Evolutionary conservation across 2,888 invertebrate genomes (phyloP), one percentile per base, ranked within the genome.

Genomic region (Thereva unica): DNA sequence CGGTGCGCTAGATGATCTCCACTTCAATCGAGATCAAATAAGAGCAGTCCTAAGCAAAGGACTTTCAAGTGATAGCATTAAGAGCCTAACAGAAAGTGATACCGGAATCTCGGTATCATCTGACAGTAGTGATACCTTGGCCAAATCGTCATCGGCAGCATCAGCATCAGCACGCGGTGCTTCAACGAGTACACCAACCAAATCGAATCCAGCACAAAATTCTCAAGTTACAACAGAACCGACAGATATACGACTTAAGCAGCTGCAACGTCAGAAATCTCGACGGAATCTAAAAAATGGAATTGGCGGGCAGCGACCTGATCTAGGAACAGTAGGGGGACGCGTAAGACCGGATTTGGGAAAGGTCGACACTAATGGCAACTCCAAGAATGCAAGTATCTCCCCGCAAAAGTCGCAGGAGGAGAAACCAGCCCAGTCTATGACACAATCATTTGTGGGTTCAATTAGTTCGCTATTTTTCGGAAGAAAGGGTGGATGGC

Each of bases 401-500:
- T 72, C 71, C 6, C 42, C 74, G 5, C 74, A 66, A 10, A 52
- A 59, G 59, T 40, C 50, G 4, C 67, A 66, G 0, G 68, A 68
- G 3, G 59, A 59, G 23, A 54, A 52, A 9, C 10, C 55, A 12
- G 47, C 59, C 3, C 70, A 71, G 57, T 68, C 72, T 12, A 65
- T 72, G 50, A 77, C 83, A 56, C 84, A 84, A 70, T 79, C 84
- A 5, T 84, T 88, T 59, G 84, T 92, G 42, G 92, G 92, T 67
- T 90, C 91, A 52, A 86, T 92, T 71, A 90, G 91, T 81, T 87
- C 90, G 67, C 82, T 92, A 74, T 83, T 93, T 59, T 93, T 93
- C 80, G 93, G 93, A 44, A 85, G 93, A 70, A 93, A 93, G 76
- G 93, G 93, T 59, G 93, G 93, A 63, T 84, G 92, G 74, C 85